A percentile compares a stretch with the other conserved stretches of the same genome.
These are phyloP conservation scores for Anseranas semipalmata DNA, from an alignment of 2,113 vertebrate species.

Conservation along the genomic window DNA sequence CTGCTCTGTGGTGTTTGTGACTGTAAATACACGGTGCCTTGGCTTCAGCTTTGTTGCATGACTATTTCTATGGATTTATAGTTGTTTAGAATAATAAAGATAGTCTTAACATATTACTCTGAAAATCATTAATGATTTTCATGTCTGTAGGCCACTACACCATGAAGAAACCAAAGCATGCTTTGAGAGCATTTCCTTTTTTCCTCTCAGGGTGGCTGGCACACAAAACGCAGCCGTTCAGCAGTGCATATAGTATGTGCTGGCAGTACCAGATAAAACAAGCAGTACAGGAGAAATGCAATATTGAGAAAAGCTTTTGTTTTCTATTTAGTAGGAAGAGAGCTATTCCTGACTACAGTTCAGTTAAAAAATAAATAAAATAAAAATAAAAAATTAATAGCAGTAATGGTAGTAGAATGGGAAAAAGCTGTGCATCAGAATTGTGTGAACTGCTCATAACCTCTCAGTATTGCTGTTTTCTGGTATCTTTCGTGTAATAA, in stretches of 20 bases:
- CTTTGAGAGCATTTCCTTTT: background rate
- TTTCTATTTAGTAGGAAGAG: background rate
- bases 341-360: background rate
- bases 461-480: background rate
- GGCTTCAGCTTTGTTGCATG: background rate
- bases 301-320: background rate
- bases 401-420: background rate
- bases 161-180: background rate
- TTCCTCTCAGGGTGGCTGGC: background rate
- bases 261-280: background rate
- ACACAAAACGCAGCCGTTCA: conserved; percentile 2
- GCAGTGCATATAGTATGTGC: background rate
- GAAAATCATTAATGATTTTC: background rate
- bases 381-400: background rate
- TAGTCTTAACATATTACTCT: background rate
- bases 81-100: conserved; percentile 7
- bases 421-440: background rate
- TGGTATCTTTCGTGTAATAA: background rate
- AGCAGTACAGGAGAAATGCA: background rate
- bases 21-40: background rate
- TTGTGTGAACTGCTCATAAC: background rate
- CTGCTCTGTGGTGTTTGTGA: background rate
- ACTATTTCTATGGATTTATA: background rate
- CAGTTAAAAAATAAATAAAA: background rate
- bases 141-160: background rate